These are phyloP conservation scores for Poeciliopsis turrubarensis DNA, from an alignment of 2,113 vertebrate species.

Conservation along the genomic window DNA sequence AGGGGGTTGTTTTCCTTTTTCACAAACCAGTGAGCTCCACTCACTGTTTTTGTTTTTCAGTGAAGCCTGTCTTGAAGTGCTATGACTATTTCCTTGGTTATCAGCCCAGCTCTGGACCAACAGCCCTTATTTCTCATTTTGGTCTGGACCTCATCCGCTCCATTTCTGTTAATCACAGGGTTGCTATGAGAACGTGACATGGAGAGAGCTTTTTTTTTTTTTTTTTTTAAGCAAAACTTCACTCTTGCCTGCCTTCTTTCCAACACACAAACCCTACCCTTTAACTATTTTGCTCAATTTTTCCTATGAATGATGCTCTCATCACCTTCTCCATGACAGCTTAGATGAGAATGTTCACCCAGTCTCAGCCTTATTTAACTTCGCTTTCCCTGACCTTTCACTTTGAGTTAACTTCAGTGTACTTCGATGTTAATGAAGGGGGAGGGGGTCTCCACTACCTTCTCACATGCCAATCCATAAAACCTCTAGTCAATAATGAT, in stretches of 20 bases:
- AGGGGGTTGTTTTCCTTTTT: not conserved
- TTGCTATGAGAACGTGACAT: conserved; percentile 76
- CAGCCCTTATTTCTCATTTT: conserved; percentile 67
- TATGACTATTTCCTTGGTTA: conserved; percentile 55
- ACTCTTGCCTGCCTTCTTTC: conserved; percentile 8
- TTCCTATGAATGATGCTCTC: conserved; percentile 41
- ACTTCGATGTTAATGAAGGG: conserved; percentile 65
- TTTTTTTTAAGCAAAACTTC: conserved; percentile 48
- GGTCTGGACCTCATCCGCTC: conserved; percentile 71
- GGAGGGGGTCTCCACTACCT: conserved; percentile 40
- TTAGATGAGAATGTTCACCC: conserved; percentile 15
- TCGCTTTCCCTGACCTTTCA: conserved; percentile 55
- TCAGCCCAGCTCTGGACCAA: conserved; percentile 60
- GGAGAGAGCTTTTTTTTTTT: conserved; percentile 45
- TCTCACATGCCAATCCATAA: conserved; percentile 25
- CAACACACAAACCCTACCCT: conserved; percentile 54
- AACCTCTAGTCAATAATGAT: conserved; percentile 31
- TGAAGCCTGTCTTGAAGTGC: conserved; percentile 31
- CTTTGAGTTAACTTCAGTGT: conserved; percentile 46
- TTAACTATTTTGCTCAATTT: conserved; percentile 33
- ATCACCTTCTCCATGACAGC: conserved; percentile 33
- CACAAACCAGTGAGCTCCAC: conserved; percentile 8
- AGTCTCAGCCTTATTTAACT: conserved; percentile 2
- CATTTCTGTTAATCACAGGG: conserved; percentile 78
- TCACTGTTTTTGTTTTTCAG: conserved; percentile 33